phyloP scores from a whole-genome alignment of 2,888 invertebrate species.

The Cacoxenus indagator region DNA sequence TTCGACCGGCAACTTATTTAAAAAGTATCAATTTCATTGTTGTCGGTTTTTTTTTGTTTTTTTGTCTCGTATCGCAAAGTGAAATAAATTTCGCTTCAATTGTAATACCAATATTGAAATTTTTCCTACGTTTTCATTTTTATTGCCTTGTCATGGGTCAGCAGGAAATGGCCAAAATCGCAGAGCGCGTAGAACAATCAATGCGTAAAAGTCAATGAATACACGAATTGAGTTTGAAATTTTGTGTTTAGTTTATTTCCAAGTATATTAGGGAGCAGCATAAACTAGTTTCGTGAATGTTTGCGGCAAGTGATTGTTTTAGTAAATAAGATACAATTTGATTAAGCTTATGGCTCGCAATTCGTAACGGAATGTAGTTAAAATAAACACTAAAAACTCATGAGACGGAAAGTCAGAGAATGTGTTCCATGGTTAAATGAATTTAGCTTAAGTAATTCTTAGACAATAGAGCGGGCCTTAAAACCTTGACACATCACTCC shows the following conservation, averaged over 20 bases:
- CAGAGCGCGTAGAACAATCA: neutral
- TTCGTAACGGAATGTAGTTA: no score
- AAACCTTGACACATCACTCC: no score
- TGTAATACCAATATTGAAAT: slow-evolving; percentile 53
- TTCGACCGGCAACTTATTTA: slow-evolving; percentile 43
- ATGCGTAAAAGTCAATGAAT: slow-evolving; percentile 56
- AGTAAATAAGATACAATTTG: neutral
- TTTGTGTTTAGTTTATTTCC: neutral
- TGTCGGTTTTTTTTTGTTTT: slow-evolving; percentile 39
- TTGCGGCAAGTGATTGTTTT: neutral
- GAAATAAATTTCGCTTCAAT: slow-evolving; percentile 57
- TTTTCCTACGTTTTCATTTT: slow-evolving; percentile 44
- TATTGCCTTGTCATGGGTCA: slow-evolving; percentile 56
- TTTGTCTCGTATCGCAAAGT: slow-evolving; percentile 53
- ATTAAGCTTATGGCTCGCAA: no score
- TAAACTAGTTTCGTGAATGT: neutral
- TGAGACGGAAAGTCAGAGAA: no score
- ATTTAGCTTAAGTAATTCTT: no score
- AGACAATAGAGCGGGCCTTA: no score
- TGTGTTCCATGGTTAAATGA: no score
- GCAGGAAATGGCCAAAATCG: neutral
- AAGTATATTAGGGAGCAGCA: neutral
- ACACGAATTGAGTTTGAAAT: slow-evolving; percentile 20
- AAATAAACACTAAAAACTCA: no score
- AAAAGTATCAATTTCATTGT: slow-evolving; percentile 64